These are phyloP conservation scores for Eueremaeus valkanovi DNA, from an alignment of 2,888 invertebrate genomes.

Conservation along the genomic window DNA sequence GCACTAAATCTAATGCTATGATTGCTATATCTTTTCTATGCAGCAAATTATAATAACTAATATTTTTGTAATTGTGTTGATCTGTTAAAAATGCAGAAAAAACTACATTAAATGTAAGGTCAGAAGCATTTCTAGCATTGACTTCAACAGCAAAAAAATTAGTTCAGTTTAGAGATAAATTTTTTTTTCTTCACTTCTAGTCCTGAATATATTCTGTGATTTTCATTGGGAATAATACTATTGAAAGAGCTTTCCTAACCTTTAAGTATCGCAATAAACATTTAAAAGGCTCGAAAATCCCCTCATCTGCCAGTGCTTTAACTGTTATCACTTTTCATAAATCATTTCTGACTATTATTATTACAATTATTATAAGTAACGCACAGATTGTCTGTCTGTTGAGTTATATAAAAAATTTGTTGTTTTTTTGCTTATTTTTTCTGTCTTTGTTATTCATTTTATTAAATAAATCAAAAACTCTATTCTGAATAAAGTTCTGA, in stretches of 20 bases:
- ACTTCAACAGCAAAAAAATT: background rate
- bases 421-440: background rate
- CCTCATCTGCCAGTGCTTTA: background rate
- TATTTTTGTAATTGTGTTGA: slow-evolving; percentile 7
- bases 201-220: slow-evolving; percentile 2
- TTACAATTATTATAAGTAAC: slow-evolving; percentile 22
- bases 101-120: background rate
- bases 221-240: background rate
- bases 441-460: background rate
- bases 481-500: background rate
- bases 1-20: slow-evolving; percentile 20
- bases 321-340: slow-evolving; percentile 28
- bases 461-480: background rate
- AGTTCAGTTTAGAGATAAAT: background rate
- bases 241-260: background rate
- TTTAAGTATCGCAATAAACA: background rate
- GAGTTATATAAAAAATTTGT: background rate
- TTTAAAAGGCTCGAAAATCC: background rate
- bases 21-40: background rate
- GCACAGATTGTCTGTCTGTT: background rate
- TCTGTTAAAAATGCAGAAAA: background rate
- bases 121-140: background rate
- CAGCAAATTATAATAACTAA: slow-evolving; percentile 23
- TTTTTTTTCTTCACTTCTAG: background rate
- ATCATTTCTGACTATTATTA: slow-evolving; percentile 32